phyloP scores from a whole-genome alignment of 1,140 invertebrate species.

The Papilio polyxenes region DNA sequence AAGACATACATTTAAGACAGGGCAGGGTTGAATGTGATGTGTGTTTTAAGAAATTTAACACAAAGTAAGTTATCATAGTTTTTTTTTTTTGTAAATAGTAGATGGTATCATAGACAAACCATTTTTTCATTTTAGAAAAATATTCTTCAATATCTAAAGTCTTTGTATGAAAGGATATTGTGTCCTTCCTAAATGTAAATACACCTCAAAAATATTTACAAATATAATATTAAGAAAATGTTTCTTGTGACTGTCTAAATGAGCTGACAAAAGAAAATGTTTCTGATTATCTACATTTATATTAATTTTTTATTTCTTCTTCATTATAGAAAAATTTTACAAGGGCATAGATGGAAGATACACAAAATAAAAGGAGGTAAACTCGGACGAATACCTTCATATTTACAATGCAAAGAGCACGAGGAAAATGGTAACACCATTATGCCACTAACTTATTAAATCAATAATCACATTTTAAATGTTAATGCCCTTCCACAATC shows the following conservation, averaged over 20 bases:
- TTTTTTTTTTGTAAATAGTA: slow-evolving; percentile 13
- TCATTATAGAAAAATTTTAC: slow-evolving; percentile 69
- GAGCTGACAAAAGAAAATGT: too few relatives aligned
- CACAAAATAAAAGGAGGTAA: slow-evolving; percentile 72
- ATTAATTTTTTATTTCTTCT: background rate
- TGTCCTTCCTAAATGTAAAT: background rate
- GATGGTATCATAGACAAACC: too few relatives aligned
- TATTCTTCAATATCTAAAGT: too few relatives aligned
- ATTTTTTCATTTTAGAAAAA: too few relatives aligned
- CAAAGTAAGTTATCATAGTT: slow-evolving; percentile 60
- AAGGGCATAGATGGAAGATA: slow-evolving; percentile 68
- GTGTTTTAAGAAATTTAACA: slow-evolving; percentile 73
- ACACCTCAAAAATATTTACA: background rate
- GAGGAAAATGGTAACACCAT: slow-evolving; percentile 32
- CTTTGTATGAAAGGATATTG: too few relatives aligned
- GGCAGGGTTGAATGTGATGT: slow-evolving; percentile 71
- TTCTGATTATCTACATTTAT: too few relatives aligned
- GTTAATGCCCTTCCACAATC: background rate
- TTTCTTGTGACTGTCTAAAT: too few relatives aligned
- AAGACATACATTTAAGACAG: slow-evolving; percentile 70
- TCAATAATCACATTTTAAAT: slow-evolving; percentile 14
- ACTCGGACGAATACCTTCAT: slow-evolving; percentile 67
- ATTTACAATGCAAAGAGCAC: slow-evolving; percentile 59
- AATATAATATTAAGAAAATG: too few relatives aligned
- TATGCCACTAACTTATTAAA: slow-evolving; percentile 13